Conservation (phyloP, 2,797 vertebrate genomes). For the Semotilus atromaculatus region DNA sequence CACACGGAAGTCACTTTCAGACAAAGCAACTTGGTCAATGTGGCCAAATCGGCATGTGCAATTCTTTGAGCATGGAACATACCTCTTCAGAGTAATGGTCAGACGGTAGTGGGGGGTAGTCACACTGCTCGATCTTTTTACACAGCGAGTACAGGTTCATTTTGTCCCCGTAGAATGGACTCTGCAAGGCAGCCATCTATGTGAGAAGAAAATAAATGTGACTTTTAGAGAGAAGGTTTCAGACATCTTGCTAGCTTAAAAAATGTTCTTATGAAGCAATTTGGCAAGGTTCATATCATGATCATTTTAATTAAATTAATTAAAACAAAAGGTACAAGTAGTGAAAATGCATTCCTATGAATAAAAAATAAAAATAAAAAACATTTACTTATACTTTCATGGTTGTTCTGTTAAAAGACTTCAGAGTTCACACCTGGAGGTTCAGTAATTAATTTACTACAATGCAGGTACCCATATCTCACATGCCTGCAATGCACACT, state of each 20-base stretch:
- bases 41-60: neutral
- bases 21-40: neutral
- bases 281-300: neutral
- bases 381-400: neutral
- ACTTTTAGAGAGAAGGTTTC: conserved; percentile 6
- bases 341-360: neutral
- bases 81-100: conserved; percentile 99
- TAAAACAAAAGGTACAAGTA: neutral
- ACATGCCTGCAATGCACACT: conserved; percentile 33
- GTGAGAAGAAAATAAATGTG: conserved; percentile 64
- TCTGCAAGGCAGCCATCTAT: conserved; percentile 98
- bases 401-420: neutral
- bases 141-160: conserved; percentile 98
- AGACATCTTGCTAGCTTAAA: neutral
- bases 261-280: neutral
- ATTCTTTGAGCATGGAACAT: conserved; percentile 51
- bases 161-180: conserved; percentile 98
- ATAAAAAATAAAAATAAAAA: too few relatives aligned
- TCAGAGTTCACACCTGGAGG: neutral
- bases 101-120: conserved; percentile 97
- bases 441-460: neutral
- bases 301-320: neutral
- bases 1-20: neutral
- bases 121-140: conserved; percentile 99
- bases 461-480: neutral